A percentile compares a stretch with the other conserved stretches of the same genome.
Evolutionary conservation across 2,113 vertebrate species (phyloP).

Genomic region (Candoia aspera): DNA sequence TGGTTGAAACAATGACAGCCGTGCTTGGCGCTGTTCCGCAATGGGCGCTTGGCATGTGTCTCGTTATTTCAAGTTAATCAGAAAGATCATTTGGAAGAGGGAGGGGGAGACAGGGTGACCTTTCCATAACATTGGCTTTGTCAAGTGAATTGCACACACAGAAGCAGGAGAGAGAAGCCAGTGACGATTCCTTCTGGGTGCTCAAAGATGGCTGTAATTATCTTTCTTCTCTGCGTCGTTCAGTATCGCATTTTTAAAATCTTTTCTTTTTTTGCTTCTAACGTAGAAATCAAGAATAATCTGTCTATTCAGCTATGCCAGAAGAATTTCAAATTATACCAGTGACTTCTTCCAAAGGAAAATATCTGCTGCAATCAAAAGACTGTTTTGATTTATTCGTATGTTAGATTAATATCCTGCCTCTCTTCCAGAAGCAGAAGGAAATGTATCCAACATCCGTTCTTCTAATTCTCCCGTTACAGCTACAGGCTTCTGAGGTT

Average conservation of each 20-base stretch:
- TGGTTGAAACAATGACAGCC: neutral
- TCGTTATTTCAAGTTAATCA: neutral
- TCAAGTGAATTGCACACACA: neutral
- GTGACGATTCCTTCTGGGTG: constrained; percentile 13
- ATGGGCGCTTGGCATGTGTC: neutral
- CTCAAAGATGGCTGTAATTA: neutral
- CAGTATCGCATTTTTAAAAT: constrained; percentile 21
- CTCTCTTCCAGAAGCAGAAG: too few relatives aligned
- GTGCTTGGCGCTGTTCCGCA: neutral
- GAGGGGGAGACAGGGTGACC: neutral
- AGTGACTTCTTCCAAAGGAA: neutral
- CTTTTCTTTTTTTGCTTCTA: neutral
- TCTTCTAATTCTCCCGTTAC: too few relatives aligned
- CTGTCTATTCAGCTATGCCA: neutral
- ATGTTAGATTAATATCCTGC: neutral
- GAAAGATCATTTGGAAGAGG: neutral
- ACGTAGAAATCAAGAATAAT: neutral
- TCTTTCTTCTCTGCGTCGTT: constrained; percentile 50
- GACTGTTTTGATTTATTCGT: neutral
- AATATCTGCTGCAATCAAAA: neutral
- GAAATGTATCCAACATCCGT: too few relatives aligned
- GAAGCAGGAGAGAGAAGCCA: neutral
- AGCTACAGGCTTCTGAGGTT: too few relatives aligned
- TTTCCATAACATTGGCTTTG: neutral
- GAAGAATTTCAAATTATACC: neutral